Base-by-base conservation (phyloP, 2,797 vertebrate species). In the Todus mexicanus region DNA sequence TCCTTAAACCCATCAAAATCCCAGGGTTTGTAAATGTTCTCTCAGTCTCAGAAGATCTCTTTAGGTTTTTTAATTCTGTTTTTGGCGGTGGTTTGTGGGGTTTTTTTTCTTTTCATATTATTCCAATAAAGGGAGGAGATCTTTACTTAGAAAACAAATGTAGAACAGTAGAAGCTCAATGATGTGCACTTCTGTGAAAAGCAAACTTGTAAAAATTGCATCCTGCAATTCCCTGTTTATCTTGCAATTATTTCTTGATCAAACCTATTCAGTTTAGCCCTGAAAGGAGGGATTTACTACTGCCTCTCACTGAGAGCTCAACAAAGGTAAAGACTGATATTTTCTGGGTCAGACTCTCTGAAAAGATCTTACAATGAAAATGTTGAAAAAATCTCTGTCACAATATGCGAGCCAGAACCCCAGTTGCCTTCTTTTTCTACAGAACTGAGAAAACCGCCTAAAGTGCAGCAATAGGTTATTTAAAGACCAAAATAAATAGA, bases 291-390 rank as follows among this genome's bases (percentile, higher is more conserved):
- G 8, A 7, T 54, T 90, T 89, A 38, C 60, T 80, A 11, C 59
- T 48, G 56, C 31, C 29, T 79, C 33, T n/a, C 61, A 37, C 43
- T 15, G 66, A 53, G 22, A 89, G 27, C 42, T 78, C 48, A 42
- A 1, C 31, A 78, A 84, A 87, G 12, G 31, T 26, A 74, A 73
- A 87, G 33, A 11, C 50, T 65, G 59, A 22, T 22, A n/a, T 80
- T 95, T 93, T 93, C 94, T 95, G 66, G 92, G 93, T 94, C 95
- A 91, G 5, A 22, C 22, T 42, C 68, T 75, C 72, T 63, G 68
- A 70, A 93, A 85, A 89, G 76, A 54, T 31, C 47, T 75, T 37
- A 31, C 3, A 59, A 75, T 42, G 27, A 65, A 29, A 63, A 70
- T 4, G 35, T 12, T 85, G 45, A 78, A 94, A n/a, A 92, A 79